A percentile compares a stretch with the other conserved stretches of the same genome.
Evolutionary conservation across 37 sponge, comb jelly and placozoan genomes (phyloP).

Genomic region (Agelas oroides): DNA sequence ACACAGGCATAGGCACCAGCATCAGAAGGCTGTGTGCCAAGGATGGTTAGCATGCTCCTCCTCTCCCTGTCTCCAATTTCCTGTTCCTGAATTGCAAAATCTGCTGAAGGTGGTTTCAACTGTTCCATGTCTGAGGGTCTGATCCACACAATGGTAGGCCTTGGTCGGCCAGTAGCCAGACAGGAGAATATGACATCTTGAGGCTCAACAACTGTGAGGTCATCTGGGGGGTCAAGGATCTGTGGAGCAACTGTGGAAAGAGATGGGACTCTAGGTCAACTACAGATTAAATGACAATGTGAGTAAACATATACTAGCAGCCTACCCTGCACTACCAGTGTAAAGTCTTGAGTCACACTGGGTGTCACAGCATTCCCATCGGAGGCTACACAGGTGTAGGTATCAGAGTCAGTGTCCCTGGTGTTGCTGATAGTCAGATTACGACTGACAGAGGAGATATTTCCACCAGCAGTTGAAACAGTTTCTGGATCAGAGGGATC

Average conservation of each 20-base stretch:
- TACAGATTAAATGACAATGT: background rate
- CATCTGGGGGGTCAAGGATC: conserved; percentile 2
- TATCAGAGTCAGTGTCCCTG: background rate
- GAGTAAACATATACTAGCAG: too few species aligned
- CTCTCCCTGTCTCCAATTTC: conserved; percentile 6
- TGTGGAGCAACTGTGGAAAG: conserved; percentile 12
- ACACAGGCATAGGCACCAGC: conserved; percentile 57
- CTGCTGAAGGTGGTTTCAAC: background rate
- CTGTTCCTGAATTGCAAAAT: background rate
- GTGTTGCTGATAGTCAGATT: conserved; percentile 20
- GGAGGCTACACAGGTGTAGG: conserved; percentile 37
- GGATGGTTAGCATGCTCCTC: conserved; percentile 27
- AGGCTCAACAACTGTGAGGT: background rate
- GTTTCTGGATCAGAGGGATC: background rate
- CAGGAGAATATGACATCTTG: conserved; percentile 25
- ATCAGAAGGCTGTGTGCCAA: conserved; percentile 11
- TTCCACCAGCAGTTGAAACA: background rate
- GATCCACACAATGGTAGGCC: conserved; percentile 62
- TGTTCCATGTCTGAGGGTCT: background rate
- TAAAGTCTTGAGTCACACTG: background rate
- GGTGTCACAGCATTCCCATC: background rate
- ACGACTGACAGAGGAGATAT: conserved; percentile 25
- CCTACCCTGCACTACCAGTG: conserved; percentile 50
- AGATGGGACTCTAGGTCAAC: conserved; percentile 33
- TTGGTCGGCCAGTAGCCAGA: conserved; percentile 46